phyloP scores from a whole-genome alignment of 2,113 vertebrate genomes.

The Mesoclemmys tuberculata region DNA sequence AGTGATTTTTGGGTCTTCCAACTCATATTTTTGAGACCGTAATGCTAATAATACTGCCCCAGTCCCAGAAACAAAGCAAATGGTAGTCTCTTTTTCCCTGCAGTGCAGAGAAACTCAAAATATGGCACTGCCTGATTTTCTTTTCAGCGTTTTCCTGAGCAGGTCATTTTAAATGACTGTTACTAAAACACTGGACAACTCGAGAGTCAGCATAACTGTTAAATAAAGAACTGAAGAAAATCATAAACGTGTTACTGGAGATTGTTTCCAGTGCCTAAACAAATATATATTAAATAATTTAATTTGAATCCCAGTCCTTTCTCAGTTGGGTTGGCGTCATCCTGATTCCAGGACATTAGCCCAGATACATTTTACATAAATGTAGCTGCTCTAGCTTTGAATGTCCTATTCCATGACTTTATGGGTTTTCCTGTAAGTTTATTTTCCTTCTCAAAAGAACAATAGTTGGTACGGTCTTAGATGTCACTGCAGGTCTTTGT shows the following conservation, averaged over 20 bases:
- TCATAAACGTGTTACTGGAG: not conserved
- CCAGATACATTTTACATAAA: not conserved
- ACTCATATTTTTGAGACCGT: fast-evolving
- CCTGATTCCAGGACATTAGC: not conserved
- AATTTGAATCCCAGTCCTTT: not conserved
- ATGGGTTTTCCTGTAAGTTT: not conserved
- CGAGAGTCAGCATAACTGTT: not conserved
- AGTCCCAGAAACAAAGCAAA: fast-evolving
- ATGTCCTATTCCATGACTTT: not conserved
- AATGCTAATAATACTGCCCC: fast-evolving
- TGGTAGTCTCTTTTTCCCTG: fast-evolving
- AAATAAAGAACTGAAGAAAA: not conserved
- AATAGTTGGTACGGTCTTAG: not conserved
- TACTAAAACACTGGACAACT: not conserved
- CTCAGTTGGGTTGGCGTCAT: not conserved
- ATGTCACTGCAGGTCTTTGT: not conserved
- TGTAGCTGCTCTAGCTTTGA: not conserved
- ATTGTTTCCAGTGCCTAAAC: not conserved
- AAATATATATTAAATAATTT: not conserved
- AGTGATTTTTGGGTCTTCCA: not conserved
- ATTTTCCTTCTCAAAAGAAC: not conserved
- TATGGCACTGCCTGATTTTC: not conserved
- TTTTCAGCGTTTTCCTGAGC: not conserved
- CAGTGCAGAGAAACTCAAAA: fast-evolving
- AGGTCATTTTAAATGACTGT: not conserved